A percentile compares a stretch with the other conserved stretches of the same genome.
These are phyloP conservation scores for Entelurus aequoreus DNA, from an alignment of 2,113 vertebrate genomes.

Conservation along the genomic window DNA sequence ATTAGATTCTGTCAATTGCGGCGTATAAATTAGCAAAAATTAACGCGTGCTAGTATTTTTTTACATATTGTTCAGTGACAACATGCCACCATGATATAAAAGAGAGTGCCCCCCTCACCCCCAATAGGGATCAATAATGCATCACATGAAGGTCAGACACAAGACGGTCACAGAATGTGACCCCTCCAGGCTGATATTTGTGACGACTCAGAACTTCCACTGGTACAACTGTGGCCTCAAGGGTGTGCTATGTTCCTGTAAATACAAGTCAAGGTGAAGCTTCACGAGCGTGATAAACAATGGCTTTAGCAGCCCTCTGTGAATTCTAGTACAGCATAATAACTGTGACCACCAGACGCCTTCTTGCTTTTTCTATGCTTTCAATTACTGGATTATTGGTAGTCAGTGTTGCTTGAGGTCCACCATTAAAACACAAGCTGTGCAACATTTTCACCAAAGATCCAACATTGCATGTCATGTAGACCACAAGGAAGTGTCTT, in stretches of 20 bases:
- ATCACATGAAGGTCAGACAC: conserved; percentile 41
- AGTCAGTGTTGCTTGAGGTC: conserved; percentile 8
- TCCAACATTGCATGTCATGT: no score
- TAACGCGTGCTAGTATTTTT: background rate
- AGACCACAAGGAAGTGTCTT: no score
- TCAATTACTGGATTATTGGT: conserved; percentile 8
- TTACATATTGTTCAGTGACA: background rate
- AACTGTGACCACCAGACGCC: conserved; percentile 7
- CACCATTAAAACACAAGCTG: no score
- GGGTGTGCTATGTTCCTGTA: conserved; percentile 7
- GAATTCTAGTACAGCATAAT: background rate
- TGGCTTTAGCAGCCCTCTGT: conserved; percentile 10
- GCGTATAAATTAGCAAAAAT: no score
- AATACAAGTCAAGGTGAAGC: conserved; percentile 35
- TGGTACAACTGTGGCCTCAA: conserved; percentile 34
- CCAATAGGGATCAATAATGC: conserved; percentile 54
- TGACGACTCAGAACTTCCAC: conserved; percentile 26
- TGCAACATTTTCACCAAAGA: no score
- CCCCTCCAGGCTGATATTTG: conserved; percentile 24
- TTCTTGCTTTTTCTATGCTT: background rate
- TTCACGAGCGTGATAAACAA: conserved; percentile 13
- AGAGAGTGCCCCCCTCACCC: background rate
- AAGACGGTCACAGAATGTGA: conserved; percentile 36
- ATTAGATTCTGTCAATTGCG: no score
- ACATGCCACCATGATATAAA: background rate